Percentiles rank a stretch among this genome's conserved stretches.
Conservation (phyloP, 2,888 invertebrate genomes). For the Helleia helle region DNA sequence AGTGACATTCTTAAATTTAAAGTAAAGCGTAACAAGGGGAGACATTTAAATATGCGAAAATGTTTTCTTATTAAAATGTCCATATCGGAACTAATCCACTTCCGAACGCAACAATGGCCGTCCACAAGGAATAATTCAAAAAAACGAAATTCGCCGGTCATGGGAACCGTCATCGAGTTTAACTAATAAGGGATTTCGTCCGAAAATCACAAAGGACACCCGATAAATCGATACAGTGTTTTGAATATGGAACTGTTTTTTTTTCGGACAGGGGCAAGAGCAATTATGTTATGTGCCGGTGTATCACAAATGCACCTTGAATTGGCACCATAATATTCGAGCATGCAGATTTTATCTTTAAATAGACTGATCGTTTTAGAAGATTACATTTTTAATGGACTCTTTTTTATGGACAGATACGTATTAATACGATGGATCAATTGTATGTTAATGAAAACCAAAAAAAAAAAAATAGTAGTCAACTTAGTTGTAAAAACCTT, state of each 20-base stretch:
- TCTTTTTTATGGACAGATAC: too few relatives aligned
- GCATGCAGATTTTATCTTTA: slow-evolving; percentile 24
- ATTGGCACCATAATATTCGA: too few relatives aligned
- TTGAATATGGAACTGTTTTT: slow-evolving; percentile 60
- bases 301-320: slow-evolving; percentile 47
- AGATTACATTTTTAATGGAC: too few relatives aligned
- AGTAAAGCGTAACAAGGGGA: slow-evolving; percentile 13
- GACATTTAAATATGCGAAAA: slow-evolving; percentile 17
- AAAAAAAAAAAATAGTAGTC: too few relatives aligned
- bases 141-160: slow-evolving; percentile 58
- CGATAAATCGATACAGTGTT: slow-evolving; percentile 62
- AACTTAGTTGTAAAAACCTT: too few relatives aligned
- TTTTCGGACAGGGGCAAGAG: slow-evolving; percentile 47
- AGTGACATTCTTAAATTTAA: slow-evolving; percentile 10
- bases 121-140: slow-evolving; percentile 29
- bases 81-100: slow-evolving; percentile 58
- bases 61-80: slow-evolving; percentile 21
- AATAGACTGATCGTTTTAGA: too few relatives aligned
- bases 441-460: too few relatives aligned
- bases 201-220: slow-evolving; percentile 34
- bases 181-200: slow-evolving; percentile 54
- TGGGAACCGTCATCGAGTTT: slow-evolving; percentile 62
- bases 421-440: too few relatives aligned
- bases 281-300: slow-evolving; percentile 62
- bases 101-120: slow-evolving; percentile 51